A percentile compares a stretch with the other conserved stretches of the same genome.
Conservation (phyloP, 2,113 vertebrate genomes). For the Coptodon bakossiorum region DNA sequence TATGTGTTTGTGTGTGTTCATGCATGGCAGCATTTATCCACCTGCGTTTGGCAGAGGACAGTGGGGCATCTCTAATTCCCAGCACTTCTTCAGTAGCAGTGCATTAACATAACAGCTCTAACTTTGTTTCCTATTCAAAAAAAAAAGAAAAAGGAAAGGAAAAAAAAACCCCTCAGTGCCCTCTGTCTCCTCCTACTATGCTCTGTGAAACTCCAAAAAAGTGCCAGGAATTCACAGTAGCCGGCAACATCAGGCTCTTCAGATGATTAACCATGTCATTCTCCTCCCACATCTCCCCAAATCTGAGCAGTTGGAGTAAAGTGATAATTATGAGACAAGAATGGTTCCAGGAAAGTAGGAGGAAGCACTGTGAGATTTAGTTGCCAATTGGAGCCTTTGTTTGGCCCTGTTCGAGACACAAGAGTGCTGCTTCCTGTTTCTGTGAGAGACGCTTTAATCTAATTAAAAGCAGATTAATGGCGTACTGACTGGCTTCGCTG, state of each 20-base stretch:
- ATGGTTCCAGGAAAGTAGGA: conserved; percentile 23
- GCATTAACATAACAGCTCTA: conserved; percentile 7
- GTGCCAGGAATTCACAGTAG: background rate
- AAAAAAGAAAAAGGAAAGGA: background rate
- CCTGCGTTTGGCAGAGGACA: conserved; percentile 16
- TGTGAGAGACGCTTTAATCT: conserved; percentile 46
- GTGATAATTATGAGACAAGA: conserved; percentile 45
- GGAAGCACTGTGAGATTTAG: conserved; percentile 15
- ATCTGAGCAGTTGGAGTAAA: conserved; percentile 28
- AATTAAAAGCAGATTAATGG: conserved; percentile 63
- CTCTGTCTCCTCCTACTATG: background rate
- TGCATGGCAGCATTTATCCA: conserved; percentile 19
- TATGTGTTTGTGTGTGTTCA: conserved; percentile 1
- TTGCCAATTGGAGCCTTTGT: conserved; percentile 41
- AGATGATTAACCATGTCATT: conserved; percentile 28
- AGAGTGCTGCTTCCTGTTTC: conserved; percentile 44
- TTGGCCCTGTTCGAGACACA: conserved; percentile 30
- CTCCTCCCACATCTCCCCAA: background rate
- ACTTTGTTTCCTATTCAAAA: background rate
- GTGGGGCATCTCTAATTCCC: background rate
- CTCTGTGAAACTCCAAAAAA: background rate
- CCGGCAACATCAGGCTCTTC: conserved; percentile 11
- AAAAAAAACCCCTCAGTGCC: background rate
- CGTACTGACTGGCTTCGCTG: background rate
- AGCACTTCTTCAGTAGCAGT: background rate